phyloP scores from a whole-genome alignment of 2,888 invertebrate genomes.

The Macrosiphum euphorbiae region DNA sequence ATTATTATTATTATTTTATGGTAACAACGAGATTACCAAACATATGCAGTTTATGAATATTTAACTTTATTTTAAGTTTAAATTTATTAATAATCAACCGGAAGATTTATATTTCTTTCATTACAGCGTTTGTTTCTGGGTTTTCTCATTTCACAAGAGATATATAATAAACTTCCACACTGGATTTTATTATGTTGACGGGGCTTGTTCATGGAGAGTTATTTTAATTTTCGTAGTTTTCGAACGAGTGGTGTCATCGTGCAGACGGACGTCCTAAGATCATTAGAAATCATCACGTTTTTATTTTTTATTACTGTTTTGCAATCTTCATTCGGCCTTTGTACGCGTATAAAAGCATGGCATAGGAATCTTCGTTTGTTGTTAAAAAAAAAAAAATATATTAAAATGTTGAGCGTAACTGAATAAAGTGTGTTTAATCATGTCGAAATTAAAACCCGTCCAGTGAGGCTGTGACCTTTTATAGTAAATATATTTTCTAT shows the following conservation, averaged over 20 bases:
- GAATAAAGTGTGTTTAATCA: neutral
- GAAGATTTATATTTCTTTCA: neutral
- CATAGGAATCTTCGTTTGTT: neutral
- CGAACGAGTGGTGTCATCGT: neutral
- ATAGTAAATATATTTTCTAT: neutral
- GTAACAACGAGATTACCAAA: neutral
- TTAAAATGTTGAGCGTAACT: neutral
- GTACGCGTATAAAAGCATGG: neutral
- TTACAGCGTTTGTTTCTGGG: neutral
- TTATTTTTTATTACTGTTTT: neutral
- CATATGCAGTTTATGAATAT: neutral
- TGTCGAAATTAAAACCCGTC: neutral
- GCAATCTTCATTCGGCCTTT: neutral
- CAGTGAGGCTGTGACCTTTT: neutral
- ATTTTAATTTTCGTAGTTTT: neutral
- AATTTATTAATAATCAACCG: neutral
- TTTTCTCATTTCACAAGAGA: neutral
- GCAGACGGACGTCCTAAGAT: neutral
- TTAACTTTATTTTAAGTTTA: neutral
- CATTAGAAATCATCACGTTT: neutral
- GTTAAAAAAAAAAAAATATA: slow-evolving; percentile 1
- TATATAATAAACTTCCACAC: neutral
- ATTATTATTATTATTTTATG: too few species aligned
- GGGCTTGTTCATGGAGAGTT: neutral
- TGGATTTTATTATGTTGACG: neutral